These are phyloP conservation scores for Drosophila serrata DNA, from an alignment of 1,140 invertebrate genomes.

Conservation along the genomic window DNA sequence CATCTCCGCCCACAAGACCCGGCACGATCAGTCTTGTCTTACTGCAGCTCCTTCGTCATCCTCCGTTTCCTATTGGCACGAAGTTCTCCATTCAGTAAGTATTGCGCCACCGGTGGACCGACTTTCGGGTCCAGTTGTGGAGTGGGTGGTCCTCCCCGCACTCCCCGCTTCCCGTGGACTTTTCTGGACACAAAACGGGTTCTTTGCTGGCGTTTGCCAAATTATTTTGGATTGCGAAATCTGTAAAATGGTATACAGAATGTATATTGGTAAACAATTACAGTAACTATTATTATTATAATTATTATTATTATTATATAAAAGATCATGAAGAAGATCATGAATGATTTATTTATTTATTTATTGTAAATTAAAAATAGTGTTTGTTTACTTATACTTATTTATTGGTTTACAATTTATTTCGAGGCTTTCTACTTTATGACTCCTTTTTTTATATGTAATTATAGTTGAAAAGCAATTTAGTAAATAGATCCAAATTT, in stretches of 20 bases:
- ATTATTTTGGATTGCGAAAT: constrained; percentile 48
- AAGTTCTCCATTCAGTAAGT: constrained; percentile 40
- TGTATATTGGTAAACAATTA: not conserved
- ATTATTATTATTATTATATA: not conserved
- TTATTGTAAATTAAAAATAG: too few species aligned
- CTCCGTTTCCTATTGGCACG: constrained; percentile 34
- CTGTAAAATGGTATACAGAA: constrained; percentile 16
- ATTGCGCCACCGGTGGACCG: constrained; percentile 35
- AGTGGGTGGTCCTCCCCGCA: constrained; percentile 25
- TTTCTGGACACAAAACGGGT: constrained; percentile 29
- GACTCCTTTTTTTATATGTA: not conserved
- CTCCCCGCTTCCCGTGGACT: not conserved
- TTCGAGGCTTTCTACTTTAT: not conserved
- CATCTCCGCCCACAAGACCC: constrained; percentile 26
- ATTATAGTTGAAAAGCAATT: not conserved
- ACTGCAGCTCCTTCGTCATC: constrained; percentile 18
- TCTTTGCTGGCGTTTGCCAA: constrained; percentile 23
- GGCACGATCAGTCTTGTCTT: constrained; percentile 31
- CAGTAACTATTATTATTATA: not conserved
- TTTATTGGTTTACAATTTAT: too few species aligned
- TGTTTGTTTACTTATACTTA: too few species aligned
- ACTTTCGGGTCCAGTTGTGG: constrained; percentile 21
- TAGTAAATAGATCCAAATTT: not conserved
- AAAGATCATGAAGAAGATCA: not conserved
- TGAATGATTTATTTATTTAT: too few species aligned